These are phyloP conservation scores for Boloria euphrosyne DNA, from an alignment of 2,888 invertebrate genomes.

Conservation along the genomic window DNA sequence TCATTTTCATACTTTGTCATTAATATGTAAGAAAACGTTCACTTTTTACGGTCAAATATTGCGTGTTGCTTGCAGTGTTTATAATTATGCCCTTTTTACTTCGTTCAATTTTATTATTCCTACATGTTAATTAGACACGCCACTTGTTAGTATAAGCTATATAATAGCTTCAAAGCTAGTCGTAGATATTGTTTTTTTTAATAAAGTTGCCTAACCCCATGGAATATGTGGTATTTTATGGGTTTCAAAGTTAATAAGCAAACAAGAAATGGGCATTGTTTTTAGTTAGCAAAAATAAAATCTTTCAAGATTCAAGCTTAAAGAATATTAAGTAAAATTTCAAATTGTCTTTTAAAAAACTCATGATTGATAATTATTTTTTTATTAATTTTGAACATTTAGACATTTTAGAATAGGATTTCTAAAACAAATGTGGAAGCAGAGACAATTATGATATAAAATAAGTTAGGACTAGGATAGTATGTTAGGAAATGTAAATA, in stretches of 20 bases:
- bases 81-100: conserved; percentile 25
- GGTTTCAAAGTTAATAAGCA: no score
- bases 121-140: conserved; percentile 35
- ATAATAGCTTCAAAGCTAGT: conserved; percentile 12
- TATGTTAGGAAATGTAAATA: background rate
- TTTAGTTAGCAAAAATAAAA: no score
- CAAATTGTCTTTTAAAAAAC: no score
- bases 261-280: no score
- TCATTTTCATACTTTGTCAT: background rate
- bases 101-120: conserved; percentile 29
- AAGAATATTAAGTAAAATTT: no score
- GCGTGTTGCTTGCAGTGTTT: conserved; percentile 32
- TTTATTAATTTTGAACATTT: no score
- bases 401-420: no score
- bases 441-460: no score
- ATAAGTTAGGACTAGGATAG: background rate
- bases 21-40: conserved; percentile 6
- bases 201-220: background rate
- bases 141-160: conserved; percentile 28
- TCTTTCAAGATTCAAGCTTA: no score
- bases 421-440: no score
- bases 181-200: conserved; percentile 4
- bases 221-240: no score
- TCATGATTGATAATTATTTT: no score
- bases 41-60: conserved; percentile 19